Evolutionary conservation across 2,888 invertebrate species (phyloP).

Genomic region (Cephus nigrinus): DNA sequence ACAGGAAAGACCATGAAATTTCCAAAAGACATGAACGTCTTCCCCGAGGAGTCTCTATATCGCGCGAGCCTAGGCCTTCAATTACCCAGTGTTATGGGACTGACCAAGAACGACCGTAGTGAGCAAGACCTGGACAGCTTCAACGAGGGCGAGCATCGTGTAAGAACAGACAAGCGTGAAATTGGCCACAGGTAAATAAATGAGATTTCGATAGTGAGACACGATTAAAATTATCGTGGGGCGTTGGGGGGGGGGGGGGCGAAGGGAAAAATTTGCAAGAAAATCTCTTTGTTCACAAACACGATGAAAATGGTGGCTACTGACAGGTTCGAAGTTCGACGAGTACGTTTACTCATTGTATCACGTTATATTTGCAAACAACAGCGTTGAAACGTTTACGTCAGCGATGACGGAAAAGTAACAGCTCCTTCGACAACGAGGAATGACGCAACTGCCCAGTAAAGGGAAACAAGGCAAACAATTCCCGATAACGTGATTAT

Average conservation of each 20-base stretch:
- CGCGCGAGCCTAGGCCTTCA: constrained; percentile 36
- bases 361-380: background rate
- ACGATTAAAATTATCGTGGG: background rate
- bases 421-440: background rate
- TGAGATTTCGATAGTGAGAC: background rate
- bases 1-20: constrained; percentile 40
- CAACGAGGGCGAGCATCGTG: constrained; percentile 47
- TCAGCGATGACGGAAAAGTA: background rate
- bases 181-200: constrained; percentile 60
- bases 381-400: background rate
- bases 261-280: background rate
- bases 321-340: background rate
- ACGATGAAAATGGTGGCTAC: no score
- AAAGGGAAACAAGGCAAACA: background rate
- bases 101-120: constrained; percentile 53
- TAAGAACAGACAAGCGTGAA: constrained; percentile 58
- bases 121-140: constrained; percentile 58
- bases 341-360: background rate
- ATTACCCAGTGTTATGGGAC: constrained; percentile 32
- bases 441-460: background rate
- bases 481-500: background rate
- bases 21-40: constrained; percentile 33
- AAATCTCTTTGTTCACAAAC: background rate
- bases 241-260: no score
- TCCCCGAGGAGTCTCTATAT: constrained; percentile 33